phyloP scores from a whole-genome alignment of 2,113 vertebrate genomes.

The human region DNA sequence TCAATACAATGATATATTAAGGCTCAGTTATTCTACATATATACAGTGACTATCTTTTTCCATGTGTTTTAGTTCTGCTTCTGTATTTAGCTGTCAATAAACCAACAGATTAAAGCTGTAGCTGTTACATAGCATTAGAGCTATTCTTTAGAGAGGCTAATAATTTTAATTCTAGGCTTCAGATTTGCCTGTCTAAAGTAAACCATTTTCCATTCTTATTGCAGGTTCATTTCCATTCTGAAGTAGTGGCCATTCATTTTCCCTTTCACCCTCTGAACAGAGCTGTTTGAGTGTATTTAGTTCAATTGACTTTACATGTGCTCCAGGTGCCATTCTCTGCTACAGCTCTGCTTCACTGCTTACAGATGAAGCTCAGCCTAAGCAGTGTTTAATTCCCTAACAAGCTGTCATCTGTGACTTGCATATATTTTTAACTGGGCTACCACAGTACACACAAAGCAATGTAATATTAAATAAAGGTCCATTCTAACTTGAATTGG shows the following conservation, averaged over 20 bases:
- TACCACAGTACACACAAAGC: not conserved
- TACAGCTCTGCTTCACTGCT: not conserved
- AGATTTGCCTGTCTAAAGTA: not conserved
- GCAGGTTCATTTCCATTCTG: not conserved
- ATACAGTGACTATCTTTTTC: not conserved
- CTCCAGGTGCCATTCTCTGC: not conserved
- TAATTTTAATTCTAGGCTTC: not conserved
- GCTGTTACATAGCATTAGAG: not conserved
- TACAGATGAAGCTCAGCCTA: not conserved
- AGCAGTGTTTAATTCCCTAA: not conserved
- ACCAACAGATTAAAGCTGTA: not conserved
- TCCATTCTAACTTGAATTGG: not conserved
- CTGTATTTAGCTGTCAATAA: not conserved
- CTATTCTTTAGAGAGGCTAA: not conserved
- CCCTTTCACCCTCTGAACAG: not conserved
- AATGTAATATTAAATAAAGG: not conserved
- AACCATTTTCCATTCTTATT: not conserved
- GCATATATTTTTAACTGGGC: not conserved
- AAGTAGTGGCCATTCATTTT: not conserved
- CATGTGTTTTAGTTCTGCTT: not conserved
- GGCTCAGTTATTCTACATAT: not conserved
- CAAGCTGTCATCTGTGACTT: not conserved
- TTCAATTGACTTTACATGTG: not conserved
- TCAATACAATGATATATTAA: not conserved
- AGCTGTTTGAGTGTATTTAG: not conserved